Base-by-base conservation (phyloP, 2,888 invertebrate species). In the Lutraria lutraria region DNA sequence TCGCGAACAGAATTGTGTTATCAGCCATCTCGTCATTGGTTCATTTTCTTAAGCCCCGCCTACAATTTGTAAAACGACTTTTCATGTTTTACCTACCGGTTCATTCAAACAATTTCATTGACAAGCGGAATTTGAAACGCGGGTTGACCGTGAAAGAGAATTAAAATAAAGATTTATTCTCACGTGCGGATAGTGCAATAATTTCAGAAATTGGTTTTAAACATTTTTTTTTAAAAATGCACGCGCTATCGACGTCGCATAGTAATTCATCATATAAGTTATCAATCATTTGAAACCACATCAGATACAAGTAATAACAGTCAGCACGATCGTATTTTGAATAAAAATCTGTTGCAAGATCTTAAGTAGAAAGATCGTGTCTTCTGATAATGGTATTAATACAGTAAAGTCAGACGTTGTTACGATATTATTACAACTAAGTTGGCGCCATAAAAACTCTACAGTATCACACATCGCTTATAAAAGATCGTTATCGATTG, bases 361-460 rank as follows among this genome's bases (percentile, higher is more conserved):
- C 79, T 85, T 56, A 34, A 79, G 52, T 79, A 79, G 53, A 52
- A 19, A 43, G 85, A 85, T 85, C 79, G 85, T 76, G 85, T 85
- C 54, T 76, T 29, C 12, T 72, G 85, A 85, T 85, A 85, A 85
- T 76, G 79, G 85, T 29, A 34, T 85, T 79, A 85, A 34, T 31
- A 79, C 79, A 54, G 72, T 56, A 79, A 79, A 85, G 76, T 85
- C 76, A 85, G 85, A 76, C 85, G 83, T 60, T 87, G 60, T 87
- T 54, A 81, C 72, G 68, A 60, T 43, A 76, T 63, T 83, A 29
- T 89, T 87, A 87, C 89, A 87, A 87, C 72, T 81, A 84, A 34
- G 63, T 53, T 86, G 89, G 89, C 89, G 89, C 89, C 89, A 84
- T 54, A 85, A 29, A 87, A 89, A 89, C 89, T 89, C 81, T 54